A percentile compares a stretch with the other conserved stretches of the same genome.
Evolutionary conservation across 1,140 invertebrate species (phyloP).

Genomic region (Laupala kohalensis): DNA sequence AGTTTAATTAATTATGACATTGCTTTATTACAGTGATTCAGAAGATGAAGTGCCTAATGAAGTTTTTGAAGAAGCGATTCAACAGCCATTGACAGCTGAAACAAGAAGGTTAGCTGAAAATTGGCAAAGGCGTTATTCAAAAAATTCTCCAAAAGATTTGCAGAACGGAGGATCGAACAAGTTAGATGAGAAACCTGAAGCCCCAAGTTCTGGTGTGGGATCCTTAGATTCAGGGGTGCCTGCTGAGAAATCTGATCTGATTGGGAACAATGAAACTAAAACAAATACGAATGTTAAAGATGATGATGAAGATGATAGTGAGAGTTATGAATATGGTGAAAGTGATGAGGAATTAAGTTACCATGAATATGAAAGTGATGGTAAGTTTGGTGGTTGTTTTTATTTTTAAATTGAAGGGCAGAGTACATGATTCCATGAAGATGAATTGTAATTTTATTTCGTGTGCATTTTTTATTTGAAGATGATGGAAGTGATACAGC

Average conservation of each 20-base stretch:
- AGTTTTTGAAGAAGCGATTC: slow-evolving; percentile 45
- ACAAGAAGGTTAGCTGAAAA: slow-evolving; percentile 48
- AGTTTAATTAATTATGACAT: too few relatives aligned
- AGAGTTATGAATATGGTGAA: slow-evolving; percentile 35
- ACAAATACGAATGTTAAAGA: slow-evolving; percentile 12
- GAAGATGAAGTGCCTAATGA: slow-evolving; percentile 41
- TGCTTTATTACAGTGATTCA: slow-evolving; percentile 32
- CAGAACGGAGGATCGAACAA: slow-evolving; percentile 11
- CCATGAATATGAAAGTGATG: slow-evolving; percentile 48
- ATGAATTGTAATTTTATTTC: not conserved
- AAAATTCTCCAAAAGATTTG: slow-evolving; percentile 18
- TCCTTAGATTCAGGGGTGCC: not conserved
- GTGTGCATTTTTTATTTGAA: slow-evolving; percentile 18
- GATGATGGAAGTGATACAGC: slow-evolving; percentile 57
- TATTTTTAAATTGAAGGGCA: not conserved
- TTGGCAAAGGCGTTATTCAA: slow-evolving; percentile 41
- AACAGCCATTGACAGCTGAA: slow-evolving; percentile 41
- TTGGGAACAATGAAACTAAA: slow-evolving; percentile 1
- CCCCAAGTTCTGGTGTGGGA: not conserved
- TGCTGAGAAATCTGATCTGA: too few relatives aligned
- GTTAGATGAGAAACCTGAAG: not conserved
- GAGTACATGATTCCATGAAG: too few relatives aligned
- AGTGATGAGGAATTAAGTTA: slow-evolving; percentile 42
- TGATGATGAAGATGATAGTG: slow-evolving; percentile 23
- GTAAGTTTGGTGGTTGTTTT: slow-evolving; percentile 24